Conservation (phyloP, 2,113 vertebrate species). For the Strix aluco region DNA sequence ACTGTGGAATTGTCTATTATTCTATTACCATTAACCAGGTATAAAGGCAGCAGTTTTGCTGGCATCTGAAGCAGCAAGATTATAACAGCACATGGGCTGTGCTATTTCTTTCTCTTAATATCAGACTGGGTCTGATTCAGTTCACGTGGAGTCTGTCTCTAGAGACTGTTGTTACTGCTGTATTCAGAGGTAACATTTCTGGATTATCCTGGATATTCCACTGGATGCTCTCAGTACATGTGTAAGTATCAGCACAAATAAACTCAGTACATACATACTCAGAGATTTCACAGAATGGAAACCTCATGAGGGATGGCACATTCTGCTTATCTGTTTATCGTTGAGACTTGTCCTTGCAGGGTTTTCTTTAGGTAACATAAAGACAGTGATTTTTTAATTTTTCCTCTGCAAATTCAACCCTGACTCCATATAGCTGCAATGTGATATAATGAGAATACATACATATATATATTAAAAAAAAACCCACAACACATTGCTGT, state of each 20-base stretch:
- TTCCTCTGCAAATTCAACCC: neutral
- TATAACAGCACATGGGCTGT: neutral
- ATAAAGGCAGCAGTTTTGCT: neutral
- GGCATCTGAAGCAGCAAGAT: neutral
- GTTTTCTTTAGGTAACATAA: neutral
- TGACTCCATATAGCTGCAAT: neutral
- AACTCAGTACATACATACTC: fast-evolving
- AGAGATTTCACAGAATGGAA: neutral
- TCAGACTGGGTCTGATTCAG: neutral
- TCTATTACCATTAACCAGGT: neutral
- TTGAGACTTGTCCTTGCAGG: neutral
- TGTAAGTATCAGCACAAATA: neutral
- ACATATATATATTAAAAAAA: neutral
- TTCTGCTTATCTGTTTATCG: neutral
- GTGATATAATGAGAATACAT: neutral
- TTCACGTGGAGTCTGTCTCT: neutral
- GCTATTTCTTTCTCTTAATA: neutral
- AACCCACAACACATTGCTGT: neutral
- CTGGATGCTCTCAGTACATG: neutral
- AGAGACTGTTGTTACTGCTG: neutral
- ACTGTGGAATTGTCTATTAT: neutral
- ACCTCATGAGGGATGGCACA: neutral
- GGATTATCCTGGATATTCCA: neutral
- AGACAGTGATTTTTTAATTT: neutral
- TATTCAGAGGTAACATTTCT: neutral